Evolutionary conservation across 2,113 vertebrate genomes (phyloP), one percentile per base, ranked within the genome.

Genomic region (Indicator indicator): DNA sequence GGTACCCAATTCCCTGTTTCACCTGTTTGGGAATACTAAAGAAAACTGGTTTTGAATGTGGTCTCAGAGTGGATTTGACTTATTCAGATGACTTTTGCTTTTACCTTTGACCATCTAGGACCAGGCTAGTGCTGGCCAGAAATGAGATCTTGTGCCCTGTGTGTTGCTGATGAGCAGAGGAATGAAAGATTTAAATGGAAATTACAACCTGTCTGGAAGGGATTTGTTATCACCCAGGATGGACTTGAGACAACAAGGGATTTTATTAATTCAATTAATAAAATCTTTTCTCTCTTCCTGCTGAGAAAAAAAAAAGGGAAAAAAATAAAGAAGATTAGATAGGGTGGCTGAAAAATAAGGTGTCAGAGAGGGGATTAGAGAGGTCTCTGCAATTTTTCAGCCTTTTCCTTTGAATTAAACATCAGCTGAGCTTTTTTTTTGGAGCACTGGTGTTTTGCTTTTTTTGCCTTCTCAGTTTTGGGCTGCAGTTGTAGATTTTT

Each of bases 261-360:
- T 89, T 96, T 94, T 86, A 93, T 95, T 97, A 96, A 94, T 90
- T 94, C 78, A 95, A 86, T 96, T 96, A 97, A 95, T 95, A 94
- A 91, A 94, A 85, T 73, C 21, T 79, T 87, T 90, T 88, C 77
- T 86, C 32, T 56, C 69, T 68, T 73, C 89, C 48, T 89, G 17
- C 65, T 93, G 16, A 62, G 86, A 89, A 60, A 26, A 28, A 28
- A n/a, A 68, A 27, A 54, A 55, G 48, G 93, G 46, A 32, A 73
- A 44, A 23, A 82, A 58, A 38, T 42, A 5, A 48, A 48, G 18
- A 48, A 26, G 7, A 52, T 89, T 80, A 83, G 81, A 71, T 90
- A 52, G 88, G 32, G n/a, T 77, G 50, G 27, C 56, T 90, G 73
- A 76, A 95, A 94, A 94, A 85, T 79, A 75, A 95, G 83, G 68